Percentiles rank a stretch among this genome's conserved stretches.
phyloP scores from a whole-genome alignment of 2,888 invertebrate genomes.

The Andrena bicolor region DNA sequence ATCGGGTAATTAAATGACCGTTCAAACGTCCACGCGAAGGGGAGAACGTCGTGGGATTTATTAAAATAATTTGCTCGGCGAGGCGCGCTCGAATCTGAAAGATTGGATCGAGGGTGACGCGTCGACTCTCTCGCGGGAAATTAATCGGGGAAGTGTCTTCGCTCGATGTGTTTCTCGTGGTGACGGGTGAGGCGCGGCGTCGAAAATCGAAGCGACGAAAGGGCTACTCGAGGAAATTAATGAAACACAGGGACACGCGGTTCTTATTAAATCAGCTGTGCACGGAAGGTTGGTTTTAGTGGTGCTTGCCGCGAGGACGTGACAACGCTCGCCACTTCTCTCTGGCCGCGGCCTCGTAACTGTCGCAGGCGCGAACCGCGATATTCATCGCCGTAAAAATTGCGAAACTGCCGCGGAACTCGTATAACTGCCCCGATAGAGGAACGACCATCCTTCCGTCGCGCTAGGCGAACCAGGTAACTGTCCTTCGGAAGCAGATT shows the following conservation, averaged over 20 bases:
- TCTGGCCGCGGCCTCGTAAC: neutral
- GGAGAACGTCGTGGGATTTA: neutral
- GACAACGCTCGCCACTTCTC: conserved; percentile 20
- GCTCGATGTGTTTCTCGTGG: conserved; percentile 3
- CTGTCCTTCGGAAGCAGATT: conserved; percentile 8
- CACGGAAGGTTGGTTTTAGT: conserved; percentile 35
- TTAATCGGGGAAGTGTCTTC: conserved; percentile 25
- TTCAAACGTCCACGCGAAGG: neutral
- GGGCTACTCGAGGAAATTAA: conserved; percentile 32
- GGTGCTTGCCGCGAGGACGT: conserved; percentile 25
- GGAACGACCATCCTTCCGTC: conserved; percentile 9
- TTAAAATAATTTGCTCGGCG: neutral
- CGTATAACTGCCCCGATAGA: conserved; percentile 30
- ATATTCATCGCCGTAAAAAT: conserved; percentile 44
- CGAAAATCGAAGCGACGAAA: conserved; percentile 11
- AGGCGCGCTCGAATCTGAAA: neutral
- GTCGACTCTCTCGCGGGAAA: conserved; percentile 45
- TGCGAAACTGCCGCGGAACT: conserved; percentile 31
- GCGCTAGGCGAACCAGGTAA: conserved; percentile 6
- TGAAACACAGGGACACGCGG: neutral
- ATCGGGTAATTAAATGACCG: neutral
- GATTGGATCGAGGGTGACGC: conserved; percentile 36
- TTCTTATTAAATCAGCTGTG: conserved; percentile 40
- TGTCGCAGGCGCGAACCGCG: neutral
- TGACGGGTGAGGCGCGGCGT: conserved; percentile 18